Evolutionary conservation across 2,888 invertebrate species (phyloP).

Genomic region (Patella depressa): DNA sequence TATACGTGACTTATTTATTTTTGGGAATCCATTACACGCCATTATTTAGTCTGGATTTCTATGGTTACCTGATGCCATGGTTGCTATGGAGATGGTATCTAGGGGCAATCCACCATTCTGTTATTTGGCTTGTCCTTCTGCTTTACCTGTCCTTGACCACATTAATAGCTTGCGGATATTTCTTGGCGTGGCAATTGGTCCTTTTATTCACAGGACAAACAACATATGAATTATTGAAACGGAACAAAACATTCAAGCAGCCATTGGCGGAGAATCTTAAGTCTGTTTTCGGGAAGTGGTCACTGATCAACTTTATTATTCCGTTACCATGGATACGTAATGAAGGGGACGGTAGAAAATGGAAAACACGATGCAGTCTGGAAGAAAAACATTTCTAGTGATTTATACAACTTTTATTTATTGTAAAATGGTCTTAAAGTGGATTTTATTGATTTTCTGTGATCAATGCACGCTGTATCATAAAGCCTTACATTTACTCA

Average conservation of each 20-base stretch:
- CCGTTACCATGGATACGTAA: conserved; percentile 55
- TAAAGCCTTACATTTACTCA: too few species aligned
- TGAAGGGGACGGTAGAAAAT: conserved; percentile 54
- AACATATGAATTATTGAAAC: conserved; percentile 58
- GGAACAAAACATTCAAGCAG: conserved; percentile 46
- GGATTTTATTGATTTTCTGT: too few species aligned
- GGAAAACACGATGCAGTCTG: conserved; percentile 37
- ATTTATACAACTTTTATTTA: not conserved
- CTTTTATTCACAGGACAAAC: conserved; percentile 58
- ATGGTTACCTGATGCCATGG: conserved; percentile 55
- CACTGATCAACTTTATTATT: conserved; percentile 59
- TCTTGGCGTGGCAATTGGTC: conserved; percentile 55
- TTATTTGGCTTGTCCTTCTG: conserved; percentile 43
- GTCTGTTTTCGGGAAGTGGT: conserved; percentile 64
- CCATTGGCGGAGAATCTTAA: conserved; percentile 45
- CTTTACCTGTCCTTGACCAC: conserved; percentile 48
- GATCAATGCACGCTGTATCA: too few species aligned
- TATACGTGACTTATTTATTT: conserved; percentile 45
- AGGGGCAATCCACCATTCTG: conserved; percentile 40
- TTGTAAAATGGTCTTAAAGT: too few species aligned
- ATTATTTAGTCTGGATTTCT: conserved; percentile 43
- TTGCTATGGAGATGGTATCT: conserved; percentile 40
- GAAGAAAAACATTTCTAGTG: conserved; percentile 14
- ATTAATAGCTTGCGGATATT: conserved; percentile 45
- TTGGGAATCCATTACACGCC: conserved; percentile 46